phyloP scores from a whole-genome alignment of 2,888 invertebrate genomes.

The Stenchaetothrips biformis region DNA sequence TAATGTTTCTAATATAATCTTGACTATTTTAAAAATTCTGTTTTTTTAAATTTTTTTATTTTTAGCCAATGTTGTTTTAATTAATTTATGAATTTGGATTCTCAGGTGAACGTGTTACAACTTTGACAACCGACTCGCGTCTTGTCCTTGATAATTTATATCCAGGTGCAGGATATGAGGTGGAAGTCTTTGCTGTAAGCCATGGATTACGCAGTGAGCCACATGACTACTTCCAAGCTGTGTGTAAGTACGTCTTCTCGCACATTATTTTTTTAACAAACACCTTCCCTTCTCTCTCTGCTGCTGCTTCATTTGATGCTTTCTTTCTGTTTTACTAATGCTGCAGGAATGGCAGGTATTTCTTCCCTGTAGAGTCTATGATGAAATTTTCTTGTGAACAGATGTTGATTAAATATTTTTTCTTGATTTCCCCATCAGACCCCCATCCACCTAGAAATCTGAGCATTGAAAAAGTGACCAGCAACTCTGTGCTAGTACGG shows the following conservation, averaged over 20 bases:
- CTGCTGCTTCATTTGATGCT: not conserved
- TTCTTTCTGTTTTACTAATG: not conserved
- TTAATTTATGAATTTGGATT: conserved; percentile 29
- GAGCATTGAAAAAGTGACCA: conserved; percentile 67
- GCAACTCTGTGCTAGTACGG: conserved; percentile 71
- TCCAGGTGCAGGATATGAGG: conserved; percentile 75
- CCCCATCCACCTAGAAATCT: conserved; percentile 76
- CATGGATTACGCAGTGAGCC: conserved; percentile 77
- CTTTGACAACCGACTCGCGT: conserved; percentile 61
- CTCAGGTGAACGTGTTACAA: conserved; percentile 40
- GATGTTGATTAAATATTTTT: conserved; percentile 6
- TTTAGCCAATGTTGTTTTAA: no score
- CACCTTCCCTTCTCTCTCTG: not conserved
- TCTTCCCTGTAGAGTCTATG: no score
- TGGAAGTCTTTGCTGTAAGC: conserved; percentile 82
- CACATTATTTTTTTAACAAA: not conserved
- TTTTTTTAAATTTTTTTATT: no score
- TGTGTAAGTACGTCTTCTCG: conserved; percentile 62
- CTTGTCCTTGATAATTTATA: conserved; percentile 67
- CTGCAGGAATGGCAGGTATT: not conserved
- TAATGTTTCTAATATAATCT: conserved; percentile 49
- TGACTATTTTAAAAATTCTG: no score
- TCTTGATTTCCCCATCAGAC: conserved; percentile 49
- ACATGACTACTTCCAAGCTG: conserved; percentile 80
- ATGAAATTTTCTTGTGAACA: not conserved